Base-by-base conservation (phyloP, 2,113 vertebrate genomes). In the Syngnathoides biaculeatus region DNA sequence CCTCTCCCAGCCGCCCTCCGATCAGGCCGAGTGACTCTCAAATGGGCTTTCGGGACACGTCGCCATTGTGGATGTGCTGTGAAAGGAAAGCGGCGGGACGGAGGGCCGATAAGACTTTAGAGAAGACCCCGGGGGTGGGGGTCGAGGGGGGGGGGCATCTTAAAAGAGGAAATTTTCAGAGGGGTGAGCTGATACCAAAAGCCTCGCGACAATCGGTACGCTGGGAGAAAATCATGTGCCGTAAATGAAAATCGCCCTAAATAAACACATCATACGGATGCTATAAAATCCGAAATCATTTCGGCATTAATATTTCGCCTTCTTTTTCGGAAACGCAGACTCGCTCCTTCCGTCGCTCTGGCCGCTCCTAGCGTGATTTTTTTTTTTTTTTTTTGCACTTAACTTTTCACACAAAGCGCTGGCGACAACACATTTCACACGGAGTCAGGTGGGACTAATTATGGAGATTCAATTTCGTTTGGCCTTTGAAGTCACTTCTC, bases 1-100 rank as follows among this genome's bases (percentile, higher is more conserved):
- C 5, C 80, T 81, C 79, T 80, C 69, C 72, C 88, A 84, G 87
- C 89, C 88, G 89, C 80, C 82, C 67, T 71, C 83, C 79, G 89
- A 89, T 83, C 86, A 90, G 91, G 76, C 81, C 87, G 85, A 88
- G 72, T 86, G 89, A 72, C 81, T 88, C 81, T 87, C 81, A 89
- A 89, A 89, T 89, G 78, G 82, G 67, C 73, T 86, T 86, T 81
- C 68, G 60, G 79, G 48, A 65, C 76, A 79, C 53, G 15, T 1
- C 0, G 61, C 43, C 69, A 43, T 67, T 65, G 80, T 24, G 74
- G 74, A 79, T 79, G 74, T 72, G 80, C 77, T 79, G 85, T 75
- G 81, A 86, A 84, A 75, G 48, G 3, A n/a, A 52, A 48, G 47
- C 64, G 26, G 61, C 24, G 40, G 5, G 6, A 43, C 40, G 61